Percentiles rank a stretch among this genome's conserved stretches.
Evolutionary conservation across 2,888 invertebrate genomes (phyloP).

Genomic region (Myopa tessellatipennis): DNA sequence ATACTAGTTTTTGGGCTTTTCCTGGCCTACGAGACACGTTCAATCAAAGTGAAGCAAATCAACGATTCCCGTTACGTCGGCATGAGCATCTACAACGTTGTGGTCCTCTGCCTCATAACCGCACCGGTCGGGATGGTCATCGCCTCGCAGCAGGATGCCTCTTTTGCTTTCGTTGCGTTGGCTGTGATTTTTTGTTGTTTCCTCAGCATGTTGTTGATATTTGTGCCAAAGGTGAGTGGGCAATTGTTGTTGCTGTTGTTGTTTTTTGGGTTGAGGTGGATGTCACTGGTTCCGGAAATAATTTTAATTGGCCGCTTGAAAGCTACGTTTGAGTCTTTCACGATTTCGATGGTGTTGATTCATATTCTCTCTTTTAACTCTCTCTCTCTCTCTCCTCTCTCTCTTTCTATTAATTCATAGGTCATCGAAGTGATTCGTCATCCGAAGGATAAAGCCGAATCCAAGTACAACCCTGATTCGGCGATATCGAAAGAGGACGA

Average conservation of each 20-base stretch:
- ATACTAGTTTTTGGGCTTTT: slow-evolving; percentile 97
- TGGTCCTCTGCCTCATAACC: slow-evolving; percentile 96
- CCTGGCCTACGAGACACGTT: slow-evolving; percentile 97
- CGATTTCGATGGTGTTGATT: neutral
- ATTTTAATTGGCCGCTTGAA: too few relatives aligned
- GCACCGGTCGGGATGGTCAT: slow-evolving; percentile 98
- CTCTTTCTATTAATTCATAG: slow-evolving; percentile 57
- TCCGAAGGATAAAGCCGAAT: slow-evolving; percentile 88
- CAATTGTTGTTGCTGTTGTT: neutral
- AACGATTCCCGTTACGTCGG: slow-evolving; percentile 99
- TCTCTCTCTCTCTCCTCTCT: slow-evolving; percentile 32
- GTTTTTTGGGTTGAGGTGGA: too few relatives aligned
- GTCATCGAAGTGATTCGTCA: slow-evolving; percentile 91
- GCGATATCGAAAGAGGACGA: slow-evolving; percentile 91
- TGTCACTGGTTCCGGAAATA: too few relatives aligned
- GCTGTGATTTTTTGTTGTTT: slow-evolving; percentile 98
- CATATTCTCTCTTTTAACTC: neutral
- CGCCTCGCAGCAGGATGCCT: slow-evolving; percentile 96
- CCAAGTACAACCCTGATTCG: slow-evolving; percentile 86
- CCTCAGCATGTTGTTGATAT: slow-evolving; percentile 97
- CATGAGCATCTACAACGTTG: slow-evolving; percentile 99
- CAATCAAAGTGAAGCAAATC: slow-evolving; percentile 95
- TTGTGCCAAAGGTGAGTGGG: slow-evolving; percentile 89
- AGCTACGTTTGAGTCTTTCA: neutral
- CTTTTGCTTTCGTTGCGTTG: slow-evolving; percentile 95